Conservation (phyloP, 2,888 invertebrate genomes). For the Listrodromus nycthemerus region DNA sequence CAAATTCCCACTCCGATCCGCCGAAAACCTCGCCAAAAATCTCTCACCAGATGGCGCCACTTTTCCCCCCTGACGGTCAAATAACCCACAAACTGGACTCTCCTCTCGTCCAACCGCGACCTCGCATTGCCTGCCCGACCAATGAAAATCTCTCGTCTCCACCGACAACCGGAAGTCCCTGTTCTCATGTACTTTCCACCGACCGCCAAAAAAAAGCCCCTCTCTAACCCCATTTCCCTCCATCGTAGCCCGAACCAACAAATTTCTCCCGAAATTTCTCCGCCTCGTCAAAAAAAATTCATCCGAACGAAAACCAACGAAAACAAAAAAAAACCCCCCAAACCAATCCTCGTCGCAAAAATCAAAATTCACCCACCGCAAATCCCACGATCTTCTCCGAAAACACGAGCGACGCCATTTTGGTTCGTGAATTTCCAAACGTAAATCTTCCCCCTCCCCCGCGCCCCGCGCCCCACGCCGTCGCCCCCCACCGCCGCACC, state of each 20-base stretch:
- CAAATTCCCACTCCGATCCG: no score
- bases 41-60: no score
- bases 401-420: slow-evolving; percentile 75
- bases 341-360: background rate
- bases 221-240: background rate
- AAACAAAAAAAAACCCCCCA: no score
- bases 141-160: background rate
- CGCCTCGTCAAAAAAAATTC: background rate
- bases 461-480: background rate
- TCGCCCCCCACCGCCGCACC: background rate
- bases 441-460: slow-evolving; percentile 72
- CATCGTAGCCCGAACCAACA: background rate
- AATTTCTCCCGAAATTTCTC: background rate
- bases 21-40: no score
- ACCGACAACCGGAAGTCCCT: background rate
- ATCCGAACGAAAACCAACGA: background rate
- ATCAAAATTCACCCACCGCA: background rate
- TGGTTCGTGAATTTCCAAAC: slow-evolving; percentile 80
- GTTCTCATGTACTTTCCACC: background rate
- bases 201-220: no score
- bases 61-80: no score
- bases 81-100: background rate
- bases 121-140: background rate
- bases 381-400: background rate
- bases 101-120: background rate